These are phyloP conservation scores for Drosophila subquinaria DNA, from an alignment of 2,888 invertebrate species.

Conservation along the genomic window DNA sequence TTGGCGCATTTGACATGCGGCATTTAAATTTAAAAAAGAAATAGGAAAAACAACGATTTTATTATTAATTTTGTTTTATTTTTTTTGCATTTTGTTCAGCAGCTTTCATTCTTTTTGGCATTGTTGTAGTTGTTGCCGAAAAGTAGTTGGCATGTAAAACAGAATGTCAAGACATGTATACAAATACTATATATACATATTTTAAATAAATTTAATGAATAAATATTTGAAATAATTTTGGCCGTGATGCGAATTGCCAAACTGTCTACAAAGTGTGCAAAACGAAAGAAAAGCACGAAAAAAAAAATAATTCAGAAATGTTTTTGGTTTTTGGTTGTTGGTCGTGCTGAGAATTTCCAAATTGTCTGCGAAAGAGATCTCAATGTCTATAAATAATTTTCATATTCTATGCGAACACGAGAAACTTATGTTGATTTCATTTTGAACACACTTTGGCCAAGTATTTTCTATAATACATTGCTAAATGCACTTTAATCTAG, in stretches of 20 bases:
- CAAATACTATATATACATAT: constrained; percentile 4
- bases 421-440: constrained; percentile 17
- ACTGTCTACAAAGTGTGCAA: constrained; percentile 67
- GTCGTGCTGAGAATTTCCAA: constrained; percentile 65
- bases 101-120: constrained; percentile 66
- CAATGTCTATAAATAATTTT: constrained; percentile 54
- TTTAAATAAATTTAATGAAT: constrained; percentile 57
- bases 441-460: constrained; percentile 20
- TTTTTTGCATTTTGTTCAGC: constrained; percentile 26
- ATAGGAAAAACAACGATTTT: constrained; percentile 2
- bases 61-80: constrained; percentile 33
- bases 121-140: constrained; percentile 66
- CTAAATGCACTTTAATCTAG: constrained; percentile 25
- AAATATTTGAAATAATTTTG: constrained; percentile 73
- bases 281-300: constrained; percentile 29
- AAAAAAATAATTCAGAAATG: constrained; percentile 20
- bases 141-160: constrained; percentile 67
- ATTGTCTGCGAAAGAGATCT: constrained; percentile 49
- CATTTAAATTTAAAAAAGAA: constrained; percentile 52
- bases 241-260: constrained; percentile 77
- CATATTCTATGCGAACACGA: constrained; percentile 45
- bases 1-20: constrained; percentile 82
- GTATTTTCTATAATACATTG: constrained; percentile 30
- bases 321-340: constrained; percentile 32
- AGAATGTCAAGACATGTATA: constrained; percentile 21